These are phyloP conservation scores for Chelidonichthys spinosus DNA, from an alignment of 2,797 vertebrate genomes.

Conservation along the genomic window DNA sequence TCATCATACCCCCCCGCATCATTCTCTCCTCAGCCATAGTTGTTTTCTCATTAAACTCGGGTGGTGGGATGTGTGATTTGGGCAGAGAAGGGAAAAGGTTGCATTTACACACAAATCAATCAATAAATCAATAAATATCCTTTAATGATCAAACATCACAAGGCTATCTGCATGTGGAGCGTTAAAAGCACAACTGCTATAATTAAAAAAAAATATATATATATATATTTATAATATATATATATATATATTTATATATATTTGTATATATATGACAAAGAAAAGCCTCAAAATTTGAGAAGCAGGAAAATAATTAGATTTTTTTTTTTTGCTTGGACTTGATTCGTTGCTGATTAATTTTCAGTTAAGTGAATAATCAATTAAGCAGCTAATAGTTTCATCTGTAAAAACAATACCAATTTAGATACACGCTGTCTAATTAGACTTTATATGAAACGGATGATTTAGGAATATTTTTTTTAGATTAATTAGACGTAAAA, in stretches of 20 bases:
- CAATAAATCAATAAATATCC: constrained; percentile 45
- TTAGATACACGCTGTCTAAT: not conserved
- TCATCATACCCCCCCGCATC: constrained; percentile 63
- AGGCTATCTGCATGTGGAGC: constrained; percentile 12
- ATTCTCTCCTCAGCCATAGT: constrained; percentile 30
- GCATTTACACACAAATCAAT: constrained; percentile 20
- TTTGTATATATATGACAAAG: not conserved
- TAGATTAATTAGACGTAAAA: constrained; percentile 39
- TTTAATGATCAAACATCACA: constrained; percentile 53
- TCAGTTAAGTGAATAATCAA: not conserved
- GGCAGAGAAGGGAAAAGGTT: constrained; percentile 16
- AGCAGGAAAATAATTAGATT: not conserved
- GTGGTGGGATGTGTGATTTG: constrained; percentile 28
- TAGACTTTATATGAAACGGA: not conserved
- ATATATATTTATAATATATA: too few relatives aligned
- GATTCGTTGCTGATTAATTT: not conserved
- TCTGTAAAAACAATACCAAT: not conserved
- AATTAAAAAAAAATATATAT: not conserved
- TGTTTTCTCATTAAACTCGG: constrained; percentile 42
- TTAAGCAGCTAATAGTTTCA: not conserved
- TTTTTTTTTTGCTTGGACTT: too few relatives aligned
- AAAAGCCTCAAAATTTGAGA: not conserved
- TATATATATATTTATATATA: too few relatives aligned
- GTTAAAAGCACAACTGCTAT: constrained; percentile 12
- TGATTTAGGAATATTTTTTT: constrained; percentile 9